These are phyloP conservation scores for Brachyistius frenatus DNA, from an alignment of 2,113 vertebrate species.

Conservation along the genomic window DNA sequence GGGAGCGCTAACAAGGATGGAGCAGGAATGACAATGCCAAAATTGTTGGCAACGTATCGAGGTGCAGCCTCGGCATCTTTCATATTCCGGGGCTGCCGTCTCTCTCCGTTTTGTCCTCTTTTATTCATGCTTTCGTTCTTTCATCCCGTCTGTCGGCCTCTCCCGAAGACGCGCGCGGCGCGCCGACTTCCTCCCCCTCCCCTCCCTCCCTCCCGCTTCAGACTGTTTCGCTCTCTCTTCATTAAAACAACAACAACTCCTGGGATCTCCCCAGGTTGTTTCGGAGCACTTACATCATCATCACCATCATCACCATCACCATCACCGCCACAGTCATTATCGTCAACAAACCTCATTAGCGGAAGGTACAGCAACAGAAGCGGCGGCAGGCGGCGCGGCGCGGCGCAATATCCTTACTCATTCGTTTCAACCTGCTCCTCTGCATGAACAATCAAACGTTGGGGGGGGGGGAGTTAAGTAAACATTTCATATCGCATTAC, in stretches of 20 bases:
- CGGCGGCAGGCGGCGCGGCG: conserved; percentile 35
- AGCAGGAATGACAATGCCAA: conserved; percentile 69
- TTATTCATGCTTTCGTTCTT: conserved; percentile 58
- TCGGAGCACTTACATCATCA: conserved; percentile 76
- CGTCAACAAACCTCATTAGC: conserved; percentile 71
- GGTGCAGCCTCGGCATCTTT: conserved; percentile 54
- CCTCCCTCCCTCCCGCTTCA: conserved; percentile 29
- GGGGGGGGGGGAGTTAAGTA: conserved; percentile 40
- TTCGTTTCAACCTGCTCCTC: conserved; percentile 48
- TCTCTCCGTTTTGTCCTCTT: conserved; percentile 49
- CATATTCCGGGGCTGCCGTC: conserved; percentile 54
- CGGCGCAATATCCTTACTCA: conserved; percentile 29
- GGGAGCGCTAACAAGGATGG: conserved; percentile 56
- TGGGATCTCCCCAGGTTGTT: conserved; percentile 75
- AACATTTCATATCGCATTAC: conserved; percentile 66
- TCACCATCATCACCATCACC: conserved; percentile 46
- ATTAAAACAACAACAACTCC: conserved; percentile 73
- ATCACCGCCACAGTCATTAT: conserved; percentile 67
- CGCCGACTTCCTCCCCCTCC: conserved; percentile 33
- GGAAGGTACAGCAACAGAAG: conserved; percentile 50
- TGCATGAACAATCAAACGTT: conserved; percentile 53
- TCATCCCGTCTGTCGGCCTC: conserved; percentile 50
- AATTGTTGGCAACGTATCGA: conserved; percentile 53
- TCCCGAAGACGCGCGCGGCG: no score
- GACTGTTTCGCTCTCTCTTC: conserved; percentile 48